Conservation (phyloP, 2,888 invertebrate species). For the Synanthedon myopaeformis region DNA sequence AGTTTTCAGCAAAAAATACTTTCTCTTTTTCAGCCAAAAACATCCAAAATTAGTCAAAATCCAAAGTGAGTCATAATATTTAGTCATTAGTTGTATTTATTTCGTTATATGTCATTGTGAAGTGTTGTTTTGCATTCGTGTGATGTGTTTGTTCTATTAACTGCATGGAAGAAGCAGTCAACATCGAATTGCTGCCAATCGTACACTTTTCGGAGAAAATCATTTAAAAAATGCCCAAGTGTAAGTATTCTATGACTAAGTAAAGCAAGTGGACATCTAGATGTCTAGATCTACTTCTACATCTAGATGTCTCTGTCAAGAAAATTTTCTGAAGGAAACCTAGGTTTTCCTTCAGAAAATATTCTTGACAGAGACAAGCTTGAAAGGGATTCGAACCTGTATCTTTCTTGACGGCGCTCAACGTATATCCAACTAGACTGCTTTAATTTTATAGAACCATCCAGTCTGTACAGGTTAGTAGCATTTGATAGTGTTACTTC, state of each 20-base stretch:
- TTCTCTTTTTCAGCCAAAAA: constrained; percentile 28
- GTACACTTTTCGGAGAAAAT: constrained; percentile 19
- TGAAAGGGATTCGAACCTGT: no score
- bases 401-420: no score
- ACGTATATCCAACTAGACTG: no score
- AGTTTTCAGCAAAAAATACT: neutral
- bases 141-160: constrained; percentile 32
- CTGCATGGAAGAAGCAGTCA: constrained; percentile 25
- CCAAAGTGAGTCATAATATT: neutral
- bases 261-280: no score
- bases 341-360: no score
- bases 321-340: no score
- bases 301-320: no score
- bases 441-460: no score
- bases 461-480: neutral
- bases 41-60: constrained; percentile 33
- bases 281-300: no score
- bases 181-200: constrained; percentile 8
- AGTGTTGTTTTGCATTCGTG: constrained; percentile 14
- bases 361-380: no score
- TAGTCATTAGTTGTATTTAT: neutral
- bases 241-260: constrained; percentile 26
- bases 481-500: constrained; percentile 3
- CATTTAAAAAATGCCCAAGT: constrained; percentile 42
- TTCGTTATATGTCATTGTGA: neutral